These are phyloP conservation scores for Philaethria dido DNA, from an alignment of 2,888 invertebrate genomes.

Conservation along the genomic window DNA sequence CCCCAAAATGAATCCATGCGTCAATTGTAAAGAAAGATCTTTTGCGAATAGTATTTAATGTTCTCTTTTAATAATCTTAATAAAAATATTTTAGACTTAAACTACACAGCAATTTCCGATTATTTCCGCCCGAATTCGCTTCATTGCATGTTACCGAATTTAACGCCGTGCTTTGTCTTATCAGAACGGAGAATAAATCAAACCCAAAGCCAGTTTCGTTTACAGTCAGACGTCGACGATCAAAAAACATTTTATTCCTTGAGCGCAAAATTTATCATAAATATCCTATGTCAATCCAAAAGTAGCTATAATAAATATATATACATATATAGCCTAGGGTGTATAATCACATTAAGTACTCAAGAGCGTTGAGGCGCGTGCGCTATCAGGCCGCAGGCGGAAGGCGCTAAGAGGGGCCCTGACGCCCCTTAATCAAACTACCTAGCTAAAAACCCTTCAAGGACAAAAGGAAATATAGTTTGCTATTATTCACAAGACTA, in stretches of 20 bases:
- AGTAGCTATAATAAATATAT: constrained; percentile 17
- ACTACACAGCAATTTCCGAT: neutral
- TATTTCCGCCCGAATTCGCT: too few species aligned
- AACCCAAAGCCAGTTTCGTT: too few species aligned
- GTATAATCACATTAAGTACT: constrained; percentile 45
- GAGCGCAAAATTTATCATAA: too few species aligned
- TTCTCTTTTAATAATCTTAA: constrained; percentile 9
- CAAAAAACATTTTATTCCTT: too few species aligned
- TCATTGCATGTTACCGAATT: too few species aligned
- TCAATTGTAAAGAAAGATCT: constrained; percentile 21
- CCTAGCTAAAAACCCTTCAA: constrained; percentile 43
- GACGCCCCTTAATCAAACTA: constrained; percentile 57
- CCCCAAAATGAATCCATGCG: constrained; percentile 21
- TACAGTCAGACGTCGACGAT: too few species aligned
- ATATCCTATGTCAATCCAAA: neutral
- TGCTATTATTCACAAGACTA: constrained; percentile 21
- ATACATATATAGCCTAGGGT: constrained; percentile 19
- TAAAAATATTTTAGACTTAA: neutral
- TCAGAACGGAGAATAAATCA: too few species aligned
- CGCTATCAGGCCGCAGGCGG: constrained; percentile 57
- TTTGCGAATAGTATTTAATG: neutral
- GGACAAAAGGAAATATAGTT: constrained; percentile 35
- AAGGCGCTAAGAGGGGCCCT: constrained; percentile 48
- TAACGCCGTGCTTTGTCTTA: too few species aligned
- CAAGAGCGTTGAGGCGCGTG: constrained; percentile 54